phyloP scores from a whole-genome alignment of 2,113 vertebrate genomes.

The Trematomus loennbergii region DNA sequence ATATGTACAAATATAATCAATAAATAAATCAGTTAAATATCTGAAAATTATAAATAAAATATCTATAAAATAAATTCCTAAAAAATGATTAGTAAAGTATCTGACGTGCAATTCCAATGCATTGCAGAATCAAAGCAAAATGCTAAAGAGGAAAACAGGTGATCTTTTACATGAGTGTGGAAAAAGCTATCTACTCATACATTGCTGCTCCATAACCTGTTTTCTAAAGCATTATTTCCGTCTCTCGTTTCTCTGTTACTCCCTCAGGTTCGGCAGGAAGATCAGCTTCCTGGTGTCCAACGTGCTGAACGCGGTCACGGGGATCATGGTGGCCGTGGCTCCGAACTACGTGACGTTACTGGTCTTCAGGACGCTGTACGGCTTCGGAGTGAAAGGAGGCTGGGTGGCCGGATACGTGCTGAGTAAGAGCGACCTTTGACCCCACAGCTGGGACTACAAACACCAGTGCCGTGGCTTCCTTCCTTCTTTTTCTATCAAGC shows the following conservation, averaged over 20 bases:
- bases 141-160: too few species aligned
- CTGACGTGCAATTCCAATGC: too few species aligned
- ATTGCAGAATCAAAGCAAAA: too few species aligned
- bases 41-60: too few species aligned
- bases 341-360: constrained; percentile 89
- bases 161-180: too few species aligned
- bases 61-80: too few species aligned
- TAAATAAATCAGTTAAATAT: too few species aligned
- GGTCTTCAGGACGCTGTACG: constrained; percentile 92
- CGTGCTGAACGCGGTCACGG: constrained; percentile 87
- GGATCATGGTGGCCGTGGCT: constrained; percentile 90
- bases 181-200: background rate
- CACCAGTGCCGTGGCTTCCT: too few species aligned
- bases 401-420: constrained; percentile 95
- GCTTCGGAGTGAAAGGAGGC: constrained; percentile 93
- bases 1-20: too few species aligned
- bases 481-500: too few species aligned
- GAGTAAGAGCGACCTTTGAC: constrained; percentile 81
- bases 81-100: too few species aligned
- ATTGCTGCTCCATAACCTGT: background rate
- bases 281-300: constrained; percentile 89
- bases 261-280: constrained; percentile 91
- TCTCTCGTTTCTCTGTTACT: constrained; percentile 19
- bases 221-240: background rate
- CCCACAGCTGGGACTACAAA: too few species aligned